Evolutionary conservation across 2,797 vertebrate species (phyloP).

Genomic region (Diglossa cyanea): DNA sequence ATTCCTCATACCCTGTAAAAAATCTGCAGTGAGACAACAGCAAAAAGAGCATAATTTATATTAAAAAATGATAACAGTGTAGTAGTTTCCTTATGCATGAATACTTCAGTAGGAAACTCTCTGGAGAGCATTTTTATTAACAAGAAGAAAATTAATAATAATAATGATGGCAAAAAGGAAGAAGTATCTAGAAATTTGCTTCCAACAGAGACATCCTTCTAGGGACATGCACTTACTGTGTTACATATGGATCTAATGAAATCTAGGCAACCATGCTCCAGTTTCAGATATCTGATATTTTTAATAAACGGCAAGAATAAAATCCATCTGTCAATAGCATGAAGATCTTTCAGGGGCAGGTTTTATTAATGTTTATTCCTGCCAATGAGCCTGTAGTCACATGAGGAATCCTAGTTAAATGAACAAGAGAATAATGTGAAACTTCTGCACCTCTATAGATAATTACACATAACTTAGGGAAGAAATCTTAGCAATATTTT

Average conservation of each 20-base stretch:
- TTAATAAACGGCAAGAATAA: constrained; percentile 13
- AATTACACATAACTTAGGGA: not conserved
- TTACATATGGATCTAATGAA: not conserved
- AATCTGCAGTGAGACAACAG: not conserved
- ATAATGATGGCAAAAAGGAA: not conserved
- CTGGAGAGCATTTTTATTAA: not conserved
- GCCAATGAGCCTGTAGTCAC: not conserved
- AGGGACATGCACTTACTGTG: not conserved
- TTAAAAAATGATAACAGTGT: not conserved
- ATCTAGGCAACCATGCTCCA: not conserved
- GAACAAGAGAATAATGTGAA: not conserved
- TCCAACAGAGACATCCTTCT: not conserved
- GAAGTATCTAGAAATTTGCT: not conserved
- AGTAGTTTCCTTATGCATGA: not conserved
- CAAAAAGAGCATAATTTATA: not conserved
- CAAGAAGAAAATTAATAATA: not conserved
- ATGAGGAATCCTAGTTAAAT: not conserved
- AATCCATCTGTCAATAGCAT: constrained; percentile 2
- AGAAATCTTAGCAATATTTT: not conserved
- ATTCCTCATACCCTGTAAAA: not conserved
- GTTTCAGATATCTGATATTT: not conserved
- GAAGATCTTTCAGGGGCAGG: not conserved
- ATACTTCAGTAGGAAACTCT: not conserved
- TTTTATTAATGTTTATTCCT: constrained; percentile 27
- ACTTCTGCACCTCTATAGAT: not conserved